Percentiles rank a stretch among this genome's conserved stretches.
phyloP scores from a whole-genome alignment of 2,113 vertebrate species.

The Sitta europaea region DNA sequence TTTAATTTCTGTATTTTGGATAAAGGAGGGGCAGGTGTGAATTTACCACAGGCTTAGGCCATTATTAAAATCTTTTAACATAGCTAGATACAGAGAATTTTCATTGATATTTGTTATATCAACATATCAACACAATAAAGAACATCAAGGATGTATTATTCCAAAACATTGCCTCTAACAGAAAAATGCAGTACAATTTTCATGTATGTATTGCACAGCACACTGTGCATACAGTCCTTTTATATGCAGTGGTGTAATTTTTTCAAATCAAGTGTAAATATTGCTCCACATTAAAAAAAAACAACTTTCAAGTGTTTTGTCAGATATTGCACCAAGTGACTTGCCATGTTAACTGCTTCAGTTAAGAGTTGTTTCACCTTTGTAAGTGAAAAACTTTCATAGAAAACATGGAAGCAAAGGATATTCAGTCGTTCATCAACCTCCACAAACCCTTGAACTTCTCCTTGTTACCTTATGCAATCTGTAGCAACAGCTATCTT shows the following conservation, averaged over 20 bases:
- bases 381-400: neutral
- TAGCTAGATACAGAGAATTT: neutral
- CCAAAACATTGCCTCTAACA: neutral
- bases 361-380: neutral
- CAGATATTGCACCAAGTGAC: neutral
- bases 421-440: neutral
- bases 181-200: neutral
- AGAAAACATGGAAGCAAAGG: neutral
- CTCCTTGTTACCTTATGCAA: neutral
- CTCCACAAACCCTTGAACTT: neutral
- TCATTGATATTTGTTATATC: neutral
- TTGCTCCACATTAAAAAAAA: neutral
- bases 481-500: neutral
- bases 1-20: neutral
- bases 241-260: neutral
- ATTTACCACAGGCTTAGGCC: neutral
- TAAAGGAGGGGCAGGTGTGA: rapidly evolving
- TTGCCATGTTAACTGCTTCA: neutral
- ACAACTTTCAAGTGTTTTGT: neutral
- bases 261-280: neutral
- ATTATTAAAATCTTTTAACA: neutral
- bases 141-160: neutral
- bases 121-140: neutral
- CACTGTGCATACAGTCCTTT: neutral
- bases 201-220: neutral